These are phyloP conservation scores for Bombus affinis DNA, from an alignment of 1,140 invertebrate genomes.

Conservation along the genomic window DNA sequence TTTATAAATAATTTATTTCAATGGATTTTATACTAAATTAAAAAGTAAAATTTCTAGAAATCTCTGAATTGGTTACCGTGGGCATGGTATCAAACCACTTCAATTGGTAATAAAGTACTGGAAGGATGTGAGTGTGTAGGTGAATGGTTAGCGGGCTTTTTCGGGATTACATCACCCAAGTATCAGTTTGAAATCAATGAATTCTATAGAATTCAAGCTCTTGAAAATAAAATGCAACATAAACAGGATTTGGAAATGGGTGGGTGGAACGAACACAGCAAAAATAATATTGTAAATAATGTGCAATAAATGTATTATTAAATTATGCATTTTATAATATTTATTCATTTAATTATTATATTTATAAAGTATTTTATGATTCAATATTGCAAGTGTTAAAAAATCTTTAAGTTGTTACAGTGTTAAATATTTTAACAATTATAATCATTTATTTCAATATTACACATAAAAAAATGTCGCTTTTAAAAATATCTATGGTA, in stretches of 20 bases:
- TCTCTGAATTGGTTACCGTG: conserved; percentile 88
- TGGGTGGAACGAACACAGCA: conserved; percentile 74
- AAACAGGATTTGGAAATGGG: conserved; percentile 83
- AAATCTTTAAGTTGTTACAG: background rate
- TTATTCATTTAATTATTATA: conserved; percentile 15
- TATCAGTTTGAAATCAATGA: conserved; percentile 95
- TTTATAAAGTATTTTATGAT: conserved; percentile 10
- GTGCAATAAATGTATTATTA: background rate
- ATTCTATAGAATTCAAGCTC: conserved; percentile 85
- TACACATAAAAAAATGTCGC: background rate
- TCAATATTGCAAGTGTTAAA: background rate
- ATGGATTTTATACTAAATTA: background rate
- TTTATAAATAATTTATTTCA: background rate
- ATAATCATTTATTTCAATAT: background rate
- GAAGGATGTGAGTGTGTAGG: conserved; percentile 92
- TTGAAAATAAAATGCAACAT: conserved; percentile 82
- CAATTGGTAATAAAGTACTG: conserved; percentile 86
- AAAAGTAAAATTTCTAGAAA: conserved; percentile 79
- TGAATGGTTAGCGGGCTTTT: conserved; percentile 91
- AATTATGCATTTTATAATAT: background rate
- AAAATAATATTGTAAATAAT: conserved; percentile 62
- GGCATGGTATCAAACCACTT: conserved; percentile 87
- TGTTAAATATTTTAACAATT: background rate
- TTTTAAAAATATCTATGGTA: background rate
- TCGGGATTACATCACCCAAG: conserved; percentile 96